A percentile compares a stretch with the other conserved stretches of the same genome.
Evolutionary conservation across 2,113 vertebrate species (phyloP).

Genomic region (Larimichthys crocea): DNA sequence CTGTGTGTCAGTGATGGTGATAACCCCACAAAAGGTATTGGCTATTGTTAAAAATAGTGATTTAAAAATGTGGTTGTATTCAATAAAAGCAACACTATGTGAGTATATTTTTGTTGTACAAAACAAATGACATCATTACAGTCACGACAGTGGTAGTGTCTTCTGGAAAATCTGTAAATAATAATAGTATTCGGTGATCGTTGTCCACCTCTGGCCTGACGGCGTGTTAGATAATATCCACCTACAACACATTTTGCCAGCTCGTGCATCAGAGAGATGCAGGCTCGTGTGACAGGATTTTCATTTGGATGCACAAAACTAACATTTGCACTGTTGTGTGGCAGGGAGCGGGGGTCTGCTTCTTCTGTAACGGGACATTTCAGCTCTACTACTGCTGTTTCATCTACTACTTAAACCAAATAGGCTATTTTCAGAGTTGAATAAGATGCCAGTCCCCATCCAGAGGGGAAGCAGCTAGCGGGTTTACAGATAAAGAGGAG

Average conservation of each 20-base stretch:
- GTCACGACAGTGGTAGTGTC: neutral
- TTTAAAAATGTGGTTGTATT: neutral
- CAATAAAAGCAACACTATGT: neutral
- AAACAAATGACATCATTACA: neutral
- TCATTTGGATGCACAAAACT: conserved; percentile 50
- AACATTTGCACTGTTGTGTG: conserved; percentile 43
- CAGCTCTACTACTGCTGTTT: conserved; percentile 5
- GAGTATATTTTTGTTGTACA: neutral
- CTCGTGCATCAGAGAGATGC: conserved; percentile 1
- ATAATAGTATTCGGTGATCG: neutral
- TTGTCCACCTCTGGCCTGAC: neutral
- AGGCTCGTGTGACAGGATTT: conserved; percentile 47
- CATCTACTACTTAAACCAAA: neutral
- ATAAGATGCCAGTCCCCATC: neutral
- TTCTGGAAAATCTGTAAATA: neutral
- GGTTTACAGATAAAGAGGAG: conserved; percentile 17
- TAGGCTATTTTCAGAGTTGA: neutral
- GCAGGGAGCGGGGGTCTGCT: neutral
- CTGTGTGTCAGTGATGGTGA: neutral
- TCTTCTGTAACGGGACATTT: conserved; percentile 5
- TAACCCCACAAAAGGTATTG: neutral
- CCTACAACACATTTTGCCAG: conserved; percentile 8
- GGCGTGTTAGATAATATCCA: conserved; percentile 28
- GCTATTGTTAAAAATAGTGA: neutral
- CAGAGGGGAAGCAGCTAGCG: conserved; percentile 5